Conservation (phyloP, 2,797 vertebrate species). For the Chelon auratus region DNA sequence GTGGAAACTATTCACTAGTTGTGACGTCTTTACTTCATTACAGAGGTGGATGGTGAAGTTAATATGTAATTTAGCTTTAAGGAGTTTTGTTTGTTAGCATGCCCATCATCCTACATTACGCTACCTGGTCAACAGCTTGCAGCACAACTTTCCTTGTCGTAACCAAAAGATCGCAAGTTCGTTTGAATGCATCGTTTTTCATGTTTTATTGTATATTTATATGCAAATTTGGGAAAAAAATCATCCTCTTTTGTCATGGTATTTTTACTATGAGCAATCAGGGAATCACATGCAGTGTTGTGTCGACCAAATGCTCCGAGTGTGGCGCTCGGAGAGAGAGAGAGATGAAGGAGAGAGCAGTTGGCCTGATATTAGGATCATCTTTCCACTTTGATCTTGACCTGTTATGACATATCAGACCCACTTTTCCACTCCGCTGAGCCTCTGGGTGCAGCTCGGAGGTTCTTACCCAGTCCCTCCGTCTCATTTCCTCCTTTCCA, state of each 20-base stretch:
- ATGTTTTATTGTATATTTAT: constrained; percentile 4
- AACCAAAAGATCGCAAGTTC: too few species aligned
- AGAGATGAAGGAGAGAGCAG: constrained; percentile 44
- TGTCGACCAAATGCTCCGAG: constrained; percentile 33
- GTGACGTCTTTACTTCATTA: too few species aligned
- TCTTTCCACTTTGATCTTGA: constrained; percentile 75
- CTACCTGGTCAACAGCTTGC: too few species aligned
- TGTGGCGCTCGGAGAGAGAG: constrained; percentile 12
- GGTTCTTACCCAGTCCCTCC: constrained; percentile 23
- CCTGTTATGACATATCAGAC: constrained; percentile 74
- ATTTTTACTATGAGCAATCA: constrained; percentile 36
- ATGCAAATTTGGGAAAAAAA: constrained; percentile 6
- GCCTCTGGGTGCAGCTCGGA: constrained; percentile 55
- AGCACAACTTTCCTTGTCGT: too few species aligned
- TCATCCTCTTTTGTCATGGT: constrained; percentile 21
- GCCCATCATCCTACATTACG: too few species aligned
- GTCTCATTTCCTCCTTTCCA: constrained; percentile 28
- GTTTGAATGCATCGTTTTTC: too few species aligned
- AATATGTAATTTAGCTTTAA: too few species aligned
- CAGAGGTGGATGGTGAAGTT: too few species aligned
- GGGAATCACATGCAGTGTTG: constrained; percentile 26
- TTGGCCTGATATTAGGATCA: constrained; percentile 54
- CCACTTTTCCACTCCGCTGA: constrained; percentile 71
- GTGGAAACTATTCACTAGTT: too few species aligned
- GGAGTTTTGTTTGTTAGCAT: too few species aligned